These are phyloP conservation scores for Acomys russatus DNA, from an alignment of 2,797 vertebrate species.

Conservation along the genomic window DNA sequence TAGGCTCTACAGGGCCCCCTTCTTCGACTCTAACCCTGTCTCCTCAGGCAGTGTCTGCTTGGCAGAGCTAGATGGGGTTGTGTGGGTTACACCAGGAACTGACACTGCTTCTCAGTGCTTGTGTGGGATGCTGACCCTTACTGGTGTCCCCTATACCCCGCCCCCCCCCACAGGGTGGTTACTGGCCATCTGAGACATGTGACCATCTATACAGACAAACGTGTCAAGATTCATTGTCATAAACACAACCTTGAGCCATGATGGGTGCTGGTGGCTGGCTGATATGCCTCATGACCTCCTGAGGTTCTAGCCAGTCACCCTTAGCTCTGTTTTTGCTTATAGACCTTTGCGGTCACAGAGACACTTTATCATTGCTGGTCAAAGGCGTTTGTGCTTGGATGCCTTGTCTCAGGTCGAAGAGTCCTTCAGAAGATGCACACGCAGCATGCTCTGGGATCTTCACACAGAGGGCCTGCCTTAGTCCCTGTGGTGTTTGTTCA, in stretches of 20 bases:
- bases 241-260: rapidly evolving
- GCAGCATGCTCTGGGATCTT: rapidly evolving
- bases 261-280: rapidly evolving
- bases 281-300: neutral
- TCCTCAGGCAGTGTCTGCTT: too few species aligned
- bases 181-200: rapidly evolving
- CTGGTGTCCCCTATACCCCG: rapidly evolving
- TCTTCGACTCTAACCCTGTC: neutral
- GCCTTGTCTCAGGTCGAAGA: neutral
- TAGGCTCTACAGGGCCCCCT: rapidly evolving
- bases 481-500: rapidly evolving
- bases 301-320: neutral
- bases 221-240: neutral
- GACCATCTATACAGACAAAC: neutral
- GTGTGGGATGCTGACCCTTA: neutral
- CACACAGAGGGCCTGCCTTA: neutral
- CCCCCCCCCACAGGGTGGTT: too few species aligned
- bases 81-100: neutral
- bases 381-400: neutral
- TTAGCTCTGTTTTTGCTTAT: neutral
- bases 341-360: rapidly evolving
- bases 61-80: too few species aligned
- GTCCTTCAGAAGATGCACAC: rapidly evolving
- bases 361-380: too few species aligned
- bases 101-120: neutral